Evolutionary conservation across 2,888 invertebrate species (phyloP).

Genomic region (Pyrochroa serraticornis): DNA sequence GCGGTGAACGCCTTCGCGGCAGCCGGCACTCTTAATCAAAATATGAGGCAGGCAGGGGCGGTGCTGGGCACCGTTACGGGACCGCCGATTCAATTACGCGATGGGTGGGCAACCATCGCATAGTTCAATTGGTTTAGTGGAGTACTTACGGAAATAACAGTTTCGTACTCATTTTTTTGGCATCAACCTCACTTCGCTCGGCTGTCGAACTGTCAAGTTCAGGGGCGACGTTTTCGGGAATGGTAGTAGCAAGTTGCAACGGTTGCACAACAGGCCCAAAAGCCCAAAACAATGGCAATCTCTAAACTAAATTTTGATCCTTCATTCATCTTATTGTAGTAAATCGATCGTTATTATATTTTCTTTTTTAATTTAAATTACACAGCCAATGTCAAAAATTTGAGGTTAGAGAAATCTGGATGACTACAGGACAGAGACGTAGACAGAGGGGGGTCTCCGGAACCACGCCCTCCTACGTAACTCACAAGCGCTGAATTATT

Average conservation of each 20-base stretch:
- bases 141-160: conserved; percentile 22
- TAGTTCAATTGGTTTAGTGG: conserved; percentile 6
- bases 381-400: conserved; percentile 13
- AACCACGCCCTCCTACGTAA: no score
- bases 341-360: no score
- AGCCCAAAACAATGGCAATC: neutral
- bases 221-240: conserved; percentile 3
- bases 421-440: no score
- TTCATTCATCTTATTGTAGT: no score
- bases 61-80: neutral
- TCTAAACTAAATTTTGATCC: neutral
- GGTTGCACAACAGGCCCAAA: conserved; percentile 1
- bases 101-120: neutral
- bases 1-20: conserved; percentile 39
- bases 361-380: no score
- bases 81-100: no score
- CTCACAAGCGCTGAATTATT: no score
- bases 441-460: no score
- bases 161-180: conserved; percentile 20
- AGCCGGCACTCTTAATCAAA: conserved; percentile 26
- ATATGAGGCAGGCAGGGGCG: neutral
- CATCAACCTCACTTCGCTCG: neutral
- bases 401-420: conserved; percentile 3
- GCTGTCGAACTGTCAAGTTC: conserved; percentile 32
- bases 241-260: conserved; percentile 11